A percentile compares a stretch with the other conserved stretches of the same genome.
phyloP scores from a whole-genome alignment of 2,888 invertebrate genomes.

The Amiota minor region DNA sequence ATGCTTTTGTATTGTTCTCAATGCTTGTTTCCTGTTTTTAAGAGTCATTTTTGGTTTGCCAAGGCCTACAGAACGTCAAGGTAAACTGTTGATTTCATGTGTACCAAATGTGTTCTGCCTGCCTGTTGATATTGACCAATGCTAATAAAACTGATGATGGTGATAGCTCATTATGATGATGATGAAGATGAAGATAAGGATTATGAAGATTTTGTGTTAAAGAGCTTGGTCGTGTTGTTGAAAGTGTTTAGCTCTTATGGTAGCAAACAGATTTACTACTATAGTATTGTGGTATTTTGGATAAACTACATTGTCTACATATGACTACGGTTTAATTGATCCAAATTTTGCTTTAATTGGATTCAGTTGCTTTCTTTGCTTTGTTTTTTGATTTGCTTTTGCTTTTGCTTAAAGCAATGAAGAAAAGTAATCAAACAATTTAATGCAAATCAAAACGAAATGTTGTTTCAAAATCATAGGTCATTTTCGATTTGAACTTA shows the following conservation, averaged over 20 bases:
- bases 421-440: too few relatives aligned
- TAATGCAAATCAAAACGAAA: too few relatives aligned
- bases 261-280: too few relatives aligned
- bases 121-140: conserved; percentile 3
- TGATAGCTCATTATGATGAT: not conserved
- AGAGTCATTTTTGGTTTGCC: conserved; percentile 46
- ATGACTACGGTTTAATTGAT: not conserved
- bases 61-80: conserved; percentile 43
- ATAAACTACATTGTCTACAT: too few relatives aligned
- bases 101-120: not conserved
- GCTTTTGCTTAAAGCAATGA: too few relatives aligned
- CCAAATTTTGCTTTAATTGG: not conserved
- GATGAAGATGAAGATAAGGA: not conserved
- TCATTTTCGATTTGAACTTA: too few relatives aligned
- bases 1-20: conserved; percentile 22
- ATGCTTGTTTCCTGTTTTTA: conserved; percentile 46
- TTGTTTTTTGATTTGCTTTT: too few relatives aligned
- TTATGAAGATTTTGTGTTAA: not conserved
- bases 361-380: not conserved
- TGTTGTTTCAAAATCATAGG: too few relatives aligned
- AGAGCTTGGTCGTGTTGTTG: not conserved
- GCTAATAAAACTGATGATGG: not conserved
- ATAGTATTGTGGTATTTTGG: too few relatives aligned
- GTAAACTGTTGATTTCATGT: conserved; percentile 63
- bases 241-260: not conserved